Base-by-base conservation (phyloP, 2,888 invertebrate genomes). In the Rhogogaster chlorosoma region DNA sequence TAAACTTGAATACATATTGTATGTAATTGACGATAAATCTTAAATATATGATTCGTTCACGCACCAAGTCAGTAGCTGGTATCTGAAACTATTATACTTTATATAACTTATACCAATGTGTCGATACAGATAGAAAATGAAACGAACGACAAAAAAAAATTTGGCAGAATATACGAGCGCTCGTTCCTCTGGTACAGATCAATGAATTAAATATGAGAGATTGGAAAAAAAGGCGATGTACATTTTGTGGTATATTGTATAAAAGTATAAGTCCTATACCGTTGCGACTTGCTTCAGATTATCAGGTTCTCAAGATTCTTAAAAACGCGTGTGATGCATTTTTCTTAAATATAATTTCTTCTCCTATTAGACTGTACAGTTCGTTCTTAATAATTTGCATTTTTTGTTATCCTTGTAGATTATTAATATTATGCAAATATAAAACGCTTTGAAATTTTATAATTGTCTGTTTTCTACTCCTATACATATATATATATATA, bases 131-230 rank as follows among this genome's bases (percentile, higher is more conserved):
- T 32, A 70, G n/a, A 70, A 32, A 36, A 36, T 6, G 2, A 70
- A 70, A 36, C 9, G n/a, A 36, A 12, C 3, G 1, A 70, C 7
- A 32, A 71, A n/a, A 70, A 70, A 32, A 36, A 38, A 38, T 38
- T 70, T 1, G 70, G 70, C 70, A 70, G 70, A 70, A 32, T 38
- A 7, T 70, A 3, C 18, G n/a, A 38, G 10, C 70, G 70, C 36
- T 71, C 22, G 38, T n/a, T 71, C 70, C n/a, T n/a, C n/a, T 71
- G 38, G 70, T 71, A 71, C 38, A 71, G 70, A 71, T 71, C 70
- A 71, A n/a, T 29, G 7, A 38, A 61, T 38, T n/a, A n/a, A 10
- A 71, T 71, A 71, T n/a, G 22, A 32, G 9, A 36, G 38, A 71
- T 61, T 26, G 7, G 22, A 61, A n/a, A 53, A n/a, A 53, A 53